A percentile compares a stretch with the other conserved stretches of the same genome.
phyloP scores from a whole-genome alignment of 2,888 invertebrate genomes.

The Andrena flavipes region DNA sequence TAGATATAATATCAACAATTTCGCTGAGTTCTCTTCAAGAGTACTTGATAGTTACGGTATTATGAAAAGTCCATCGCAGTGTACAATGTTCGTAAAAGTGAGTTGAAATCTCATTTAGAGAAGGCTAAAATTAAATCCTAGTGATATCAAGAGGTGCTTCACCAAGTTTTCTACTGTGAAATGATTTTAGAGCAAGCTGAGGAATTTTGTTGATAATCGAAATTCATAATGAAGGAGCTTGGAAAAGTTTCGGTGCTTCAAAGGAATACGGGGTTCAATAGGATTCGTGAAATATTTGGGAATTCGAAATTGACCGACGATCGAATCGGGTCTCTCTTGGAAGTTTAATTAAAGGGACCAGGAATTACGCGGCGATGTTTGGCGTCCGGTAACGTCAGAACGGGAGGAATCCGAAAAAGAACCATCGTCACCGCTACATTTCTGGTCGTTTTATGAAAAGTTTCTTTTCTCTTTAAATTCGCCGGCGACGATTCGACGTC shows the following conservation, averaged over 20 bases:
- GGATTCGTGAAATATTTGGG: constrained; percentile 27
- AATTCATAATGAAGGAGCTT: not conserved
- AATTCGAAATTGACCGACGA: constrained; percentile 34
- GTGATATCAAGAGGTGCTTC: not conserved
- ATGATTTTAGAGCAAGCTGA: not conserved
- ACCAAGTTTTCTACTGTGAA: no score
- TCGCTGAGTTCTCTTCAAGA: no score
- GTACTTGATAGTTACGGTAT: no score
- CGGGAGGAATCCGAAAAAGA: constrained; percentile 28
- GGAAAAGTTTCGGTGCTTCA: not conserved
- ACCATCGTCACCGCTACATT: constrained; percentile 32
- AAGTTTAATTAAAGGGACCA: constrained; percentile 53
- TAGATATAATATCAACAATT: no score
- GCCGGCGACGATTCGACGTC: constrained; percentile 49
- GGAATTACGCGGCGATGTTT: constrained; percentile 34
- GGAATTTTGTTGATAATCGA: not conserved
- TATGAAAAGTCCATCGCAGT: no score
- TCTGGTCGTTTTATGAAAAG: constrained; percentile 54
- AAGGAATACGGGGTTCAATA: not conserved
- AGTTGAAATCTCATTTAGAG: no score
- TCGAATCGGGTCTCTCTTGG: constrained; percentile 13
- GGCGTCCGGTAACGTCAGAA: constrained; percentile 36
- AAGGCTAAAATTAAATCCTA: no score
- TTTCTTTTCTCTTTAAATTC: constrained; percentile 59
- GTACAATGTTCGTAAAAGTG: no score